Conservation (phyloP, 2,888 invertebrate genomes). For the Drosophila subquinaria region DNA sequence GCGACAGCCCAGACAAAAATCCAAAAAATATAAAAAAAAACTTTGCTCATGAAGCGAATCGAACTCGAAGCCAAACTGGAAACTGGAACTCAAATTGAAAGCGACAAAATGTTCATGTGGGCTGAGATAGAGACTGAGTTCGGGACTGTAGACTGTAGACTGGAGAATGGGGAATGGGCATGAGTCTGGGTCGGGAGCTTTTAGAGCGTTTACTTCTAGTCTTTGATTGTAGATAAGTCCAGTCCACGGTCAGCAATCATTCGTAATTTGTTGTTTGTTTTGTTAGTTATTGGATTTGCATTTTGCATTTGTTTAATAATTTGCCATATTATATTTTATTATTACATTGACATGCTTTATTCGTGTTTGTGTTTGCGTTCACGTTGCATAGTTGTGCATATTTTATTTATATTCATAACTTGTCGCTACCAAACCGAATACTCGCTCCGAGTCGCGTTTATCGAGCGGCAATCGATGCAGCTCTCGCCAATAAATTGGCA, state of each 20-base stretch:
- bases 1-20: slow-evolving; percentile 36
- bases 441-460: slow-evolving; percentile 58
- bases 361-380: slow-evolving; percentile 54
- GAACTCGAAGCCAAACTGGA: slow-evolving; percentile 34
- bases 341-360: slow-evolving; percentile 79
- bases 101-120: slow-evolving; percentile 72
- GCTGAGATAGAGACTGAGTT: slow-evolving; percentile 36
- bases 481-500: slow-evolving; percentile 77
- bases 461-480: slow-evolving; percentile 78
- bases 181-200: slow-evolving; percentile 68
- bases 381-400: slow-evolving; percentile 79
- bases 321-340: slow-evolving; percentile 76
- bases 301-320: slow-evolving; percentile 79
- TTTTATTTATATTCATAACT: slow-evolving; percentile 82
- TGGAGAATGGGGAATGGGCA: neutral
- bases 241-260: slow-evolving; percentile 40
- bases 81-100: slow-evolving; percentile 49
- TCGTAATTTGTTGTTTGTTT: neutral
- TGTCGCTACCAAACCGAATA: slow-evolving; percentile 64
- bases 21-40: slow-evolving; percentile 7
- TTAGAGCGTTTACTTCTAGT: slow-evolving; percentile 78
- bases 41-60: slow-evolving; percentile 42
- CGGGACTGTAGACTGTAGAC: slow-evolving; percentile 7
- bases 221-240: slow-evolving; percentile 71
- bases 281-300: slow-evolving; percentile 4